A percentile compares a stretch with the other conserved stretches of the same genome.
phyloP scores from a whole-genome alignment of 2,797 vertebrate genomes.

The Vespertilio murinus region DNA sequence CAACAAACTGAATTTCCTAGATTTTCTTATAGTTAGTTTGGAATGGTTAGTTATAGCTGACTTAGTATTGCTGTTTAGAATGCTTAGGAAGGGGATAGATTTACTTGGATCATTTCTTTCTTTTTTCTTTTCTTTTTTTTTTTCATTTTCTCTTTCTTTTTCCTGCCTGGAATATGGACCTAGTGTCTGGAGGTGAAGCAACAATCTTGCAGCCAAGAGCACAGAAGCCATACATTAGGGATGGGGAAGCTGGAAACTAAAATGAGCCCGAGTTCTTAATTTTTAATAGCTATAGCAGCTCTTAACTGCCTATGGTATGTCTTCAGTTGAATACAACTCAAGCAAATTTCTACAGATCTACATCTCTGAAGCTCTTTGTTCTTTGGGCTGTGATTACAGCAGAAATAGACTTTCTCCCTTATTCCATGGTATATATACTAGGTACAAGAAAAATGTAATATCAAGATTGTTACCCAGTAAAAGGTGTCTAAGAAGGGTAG shows the following conservation, averaged over 20 bases:
- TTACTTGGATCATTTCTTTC: not conserved
- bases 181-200: not conserved
- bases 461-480: not conserved
- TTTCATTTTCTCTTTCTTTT: not conserved
- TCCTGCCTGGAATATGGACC: not conserved
- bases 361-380: not conserved
- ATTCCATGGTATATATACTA: not conserved
- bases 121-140: not conserved
- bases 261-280: not conserved
- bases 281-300: not conserved
- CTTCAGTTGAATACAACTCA: slow-evolving; percentile 14
- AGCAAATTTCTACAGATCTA: not conserved
- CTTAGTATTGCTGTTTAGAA: not conserved
- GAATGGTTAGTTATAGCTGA: not conserved
- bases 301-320: not conserved
- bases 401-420: not conserved
- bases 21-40: not conserved
- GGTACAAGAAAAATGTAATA: not conserved
- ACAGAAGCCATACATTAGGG: not conserved
- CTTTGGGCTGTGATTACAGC: slow-evolving; percentile 27
- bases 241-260: not conserved
- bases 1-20: not conserved
- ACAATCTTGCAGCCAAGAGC: not conserved
- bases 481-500: not conserved
- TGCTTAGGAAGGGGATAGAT: not conserved